These are phyloP conservation scores for Cricetomys ansorgei DNA, from an alignment of 2,113 vertebrate species.

Conservation along the genomic window DNA sequence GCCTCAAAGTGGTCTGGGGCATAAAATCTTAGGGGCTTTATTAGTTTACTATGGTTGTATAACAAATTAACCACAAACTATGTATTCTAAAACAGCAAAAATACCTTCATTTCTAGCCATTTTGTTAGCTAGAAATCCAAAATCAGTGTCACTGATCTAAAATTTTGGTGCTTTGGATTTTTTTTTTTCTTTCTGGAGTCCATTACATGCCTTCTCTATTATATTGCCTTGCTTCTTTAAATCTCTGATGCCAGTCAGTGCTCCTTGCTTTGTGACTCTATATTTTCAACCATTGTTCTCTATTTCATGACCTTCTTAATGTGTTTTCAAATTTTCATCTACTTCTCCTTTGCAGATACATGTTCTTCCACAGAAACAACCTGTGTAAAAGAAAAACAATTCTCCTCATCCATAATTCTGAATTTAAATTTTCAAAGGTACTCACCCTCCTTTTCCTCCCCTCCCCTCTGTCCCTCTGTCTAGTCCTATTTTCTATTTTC, in stretches of 20 bases:
- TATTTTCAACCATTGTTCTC: not conserved
- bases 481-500: not conserved
- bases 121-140: not conserved
- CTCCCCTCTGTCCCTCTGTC: too few relatives aligned
- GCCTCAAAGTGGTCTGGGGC: not conserved
- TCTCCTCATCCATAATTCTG: not conserved
- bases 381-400: not conserved
- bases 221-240: not conserved
- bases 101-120: not conserved
- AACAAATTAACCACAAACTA: not conserved
- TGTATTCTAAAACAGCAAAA: not conserved
- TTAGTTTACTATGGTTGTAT: not conserved
- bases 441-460: accelerated
- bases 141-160: not conserved
- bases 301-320: not conserved
- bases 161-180: not conserved
- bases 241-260: not conserved
- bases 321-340: not conserved
- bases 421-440: not conserved
- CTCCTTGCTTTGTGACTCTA: not conserved
- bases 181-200: accelerated
- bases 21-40: not conserved
- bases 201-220: accelerated
- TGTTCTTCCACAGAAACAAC: not conserved
- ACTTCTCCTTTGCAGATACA: not conserved